Conservation (phyloP, 2,797 vertebrate genomes). For the Notolepis coatsorum region DNA sequence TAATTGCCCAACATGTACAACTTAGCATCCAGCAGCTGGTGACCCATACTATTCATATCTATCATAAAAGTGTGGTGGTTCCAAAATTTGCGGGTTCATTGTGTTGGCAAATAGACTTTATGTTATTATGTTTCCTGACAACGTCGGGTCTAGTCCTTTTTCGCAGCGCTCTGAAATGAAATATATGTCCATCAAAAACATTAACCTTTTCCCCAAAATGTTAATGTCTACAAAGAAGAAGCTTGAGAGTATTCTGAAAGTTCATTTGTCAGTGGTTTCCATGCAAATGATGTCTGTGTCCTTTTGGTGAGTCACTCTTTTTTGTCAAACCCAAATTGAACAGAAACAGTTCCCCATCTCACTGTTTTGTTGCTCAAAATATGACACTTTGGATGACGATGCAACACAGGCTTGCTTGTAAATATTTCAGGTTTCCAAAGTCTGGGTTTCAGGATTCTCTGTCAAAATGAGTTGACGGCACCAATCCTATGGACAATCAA, state of each 20-base stretch:
- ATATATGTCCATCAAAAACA: slow-evolving; percentile 64
- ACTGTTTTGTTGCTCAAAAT: slow-evolving; percentile 5
- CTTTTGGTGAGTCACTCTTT: slow-evolving; percentile 67
- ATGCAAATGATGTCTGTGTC: slow-evolving; percentile 71
- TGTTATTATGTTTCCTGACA: background rate
- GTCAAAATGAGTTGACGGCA: no score
- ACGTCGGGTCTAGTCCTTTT: no score
- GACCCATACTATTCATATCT: no score
- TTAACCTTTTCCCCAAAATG: slow-evolving; percentile 76
- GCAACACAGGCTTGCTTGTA: background rate
- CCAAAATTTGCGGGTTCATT: no score
- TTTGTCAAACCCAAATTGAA: slow-evolving; percentile 28
- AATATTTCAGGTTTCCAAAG: no score
- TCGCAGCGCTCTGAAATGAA: slow-evolving; percentile 36
- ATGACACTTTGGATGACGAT: no score
- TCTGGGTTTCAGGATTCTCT: no score
- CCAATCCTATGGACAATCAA: no score
- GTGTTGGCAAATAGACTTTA: no score
- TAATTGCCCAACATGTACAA: no score
- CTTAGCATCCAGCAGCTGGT: no score
- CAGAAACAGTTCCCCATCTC: slow-evolving; percentile 14
- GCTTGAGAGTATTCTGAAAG: slow-evolving; percentile 67
- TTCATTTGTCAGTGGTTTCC: slow-evolving; percentile 74
- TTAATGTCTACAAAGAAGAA: slow-evolving; percentile 52
- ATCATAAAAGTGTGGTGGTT: no score